Evolutionary conservation across 2,888 invertebrate species (phyloP), one percentile per base, ranked within the genome.

Genomic region (Branchipolynoe longqiensis): DNA sequence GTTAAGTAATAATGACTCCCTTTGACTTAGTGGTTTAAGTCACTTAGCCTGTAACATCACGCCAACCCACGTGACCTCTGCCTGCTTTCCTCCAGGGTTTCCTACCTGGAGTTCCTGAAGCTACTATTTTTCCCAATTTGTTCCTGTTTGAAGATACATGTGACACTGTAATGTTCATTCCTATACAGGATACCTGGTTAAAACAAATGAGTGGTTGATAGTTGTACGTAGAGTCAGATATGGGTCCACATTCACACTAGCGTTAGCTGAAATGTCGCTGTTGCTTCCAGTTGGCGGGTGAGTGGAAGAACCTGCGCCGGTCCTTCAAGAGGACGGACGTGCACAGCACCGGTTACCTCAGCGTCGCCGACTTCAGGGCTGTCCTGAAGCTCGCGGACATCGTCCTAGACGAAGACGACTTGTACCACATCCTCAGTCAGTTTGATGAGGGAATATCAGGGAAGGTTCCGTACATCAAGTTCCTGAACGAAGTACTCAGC

Each of bases 351-450:
- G 93, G 93, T 1, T 91, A 90, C 73, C 88, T 93, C 28, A 90
- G 92, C 8, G 89, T 93, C 3, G 91, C 92, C 4, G 93, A 93
- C 83, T 93, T 93, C 90, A 90, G 92, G 6, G 91, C 92, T 1
- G 93, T 93, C 6, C 90, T 93, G n/a, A 92, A 92, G 87, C 89
- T 92, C 38, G 92, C 92, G 81, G 93, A 93, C 85, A 91, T 93
- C 0, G 87, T 91, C n/a, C 88, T 93, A 28, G 91, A 92, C 64
- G 93, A 93, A 85, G 93, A 93, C 38, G 93, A 93, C 82, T 91
- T 93, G 6, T 93, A 93, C 82, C 91, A 93, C 74, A 89, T 93
- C 73, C 90, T 93, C 88, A 91, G 89, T 54, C 89, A 90, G 85
- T 93, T 93, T 87, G 93, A 93, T 87, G 89, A 91, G n/a, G 90